Base-by-base conservation (phyloP, 2,113 vertebrate genomes). In the Pteruthius melanotis region DNA sequence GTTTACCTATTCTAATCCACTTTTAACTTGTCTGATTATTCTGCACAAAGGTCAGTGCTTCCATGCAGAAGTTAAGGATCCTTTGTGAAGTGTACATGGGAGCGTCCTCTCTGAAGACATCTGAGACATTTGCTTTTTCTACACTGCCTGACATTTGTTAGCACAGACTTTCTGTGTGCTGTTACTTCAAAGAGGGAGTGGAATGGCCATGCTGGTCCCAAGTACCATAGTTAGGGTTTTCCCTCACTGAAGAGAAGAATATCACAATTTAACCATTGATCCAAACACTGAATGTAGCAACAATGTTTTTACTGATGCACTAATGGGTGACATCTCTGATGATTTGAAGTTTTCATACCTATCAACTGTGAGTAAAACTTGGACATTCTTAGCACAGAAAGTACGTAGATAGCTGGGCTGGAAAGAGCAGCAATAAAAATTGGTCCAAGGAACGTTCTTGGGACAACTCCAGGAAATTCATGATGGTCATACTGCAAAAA, bases 391-490 rank as follows among this genome's bases (percentile, higher is more conserved):
- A 99, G 69, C 70, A 98, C 82, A 3, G 98, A 98, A 12, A 98
- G 97, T 49, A 98, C 9, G 18, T 78, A 98, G 26, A 99, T 97
- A 7, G 86, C 84, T 4, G 99, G 99, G 63, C 98, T 98, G 94
- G 98, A 98, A 72, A 99, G 92, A 1, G 68, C 70, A 8, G 98
- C 98, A 22, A 99, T 89, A 75, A 99, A 95, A 75, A 99, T 77
- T 0, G 99, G 99, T 39, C 99, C 99, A 2, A 99, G 97, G 90
- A 99, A 99, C 0, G 99, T 99, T 89, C 99, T 98, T 40, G 99
- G 99, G 28, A 99, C 99, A 45, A 99, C 99, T 19, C 99, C 99
- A 2, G 99, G 99, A 90, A 99, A 99, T 90, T 99, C 98, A 50
- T 98, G 98, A 80, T 99, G 99, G 92, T 99, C 99, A 42, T 99